Evolutionary conservation across 2,888 invertebrate genomes (phyloP).

Genomic region (Drosophila meridiana): DNA sequence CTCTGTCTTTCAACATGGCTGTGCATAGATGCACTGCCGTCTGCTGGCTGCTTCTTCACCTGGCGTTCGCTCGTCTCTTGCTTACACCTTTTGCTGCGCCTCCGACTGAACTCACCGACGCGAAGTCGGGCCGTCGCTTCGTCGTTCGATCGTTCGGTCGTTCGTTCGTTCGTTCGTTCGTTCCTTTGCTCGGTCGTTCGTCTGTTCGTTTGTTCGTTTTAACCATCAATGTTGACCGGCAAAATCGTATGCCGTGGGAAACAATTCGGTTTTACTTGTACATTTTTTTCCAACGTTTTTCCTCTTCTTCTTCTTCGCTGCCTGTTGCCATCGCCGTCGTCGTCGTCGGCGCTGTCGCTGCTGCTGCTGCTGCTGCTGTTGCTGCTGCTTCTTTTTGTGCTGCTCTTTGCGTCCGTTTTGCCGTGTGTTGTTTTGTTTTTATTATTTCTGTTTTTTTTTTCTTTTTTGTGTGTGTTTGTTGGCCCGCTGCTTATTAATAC

Average conservation of each 20-base stretch:
- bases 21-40: constrained; percentile 57
- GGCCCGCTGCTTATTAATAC: constrained; percentile 78
- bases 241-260: constrained; percentile 86
- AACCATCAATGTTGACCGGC: constrained; percentile 85
- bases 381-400: constrained; percentile 66
- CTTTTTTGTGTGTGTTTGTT: constrained; percentile 6
- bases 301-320: constrained; percentile 57
- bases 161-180: constrained; percentile 45
- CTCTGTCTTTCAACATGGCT: constrained; percentile 65
- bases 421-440: constrained; percentile 65
- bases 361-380: constrained; percentile 44
- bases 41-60: constrained; percentile 70
- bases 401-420: constrained; percentile 75
- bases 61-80: constrained; percentile 62
- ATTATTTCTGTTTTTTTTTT: constrained; percentile 26
- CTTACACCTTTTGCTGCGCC: constrained; percentile 75
- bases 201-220: constrained; percentile 59
- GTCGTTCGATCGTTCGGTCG: constrained; percentile 42
- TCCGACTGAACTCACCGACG: constrained; percentile 37
- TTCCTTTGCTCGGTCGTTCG: constrained; percentile 28
- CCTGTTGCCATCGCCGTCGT: constrained; percentile 61
- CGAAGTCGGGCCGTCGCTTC: constrained; percentile 44
- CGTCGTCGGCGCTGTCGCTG: constrained; percentile 77
- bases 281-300: constrained; percentile 73
- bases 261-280: constrained; percentile 86